These are phyloP conservation scores for Carposina sasakii DNA, from an alignment of 1,140 invertebrate genomes.

Conservation along the genomic window DNA sequence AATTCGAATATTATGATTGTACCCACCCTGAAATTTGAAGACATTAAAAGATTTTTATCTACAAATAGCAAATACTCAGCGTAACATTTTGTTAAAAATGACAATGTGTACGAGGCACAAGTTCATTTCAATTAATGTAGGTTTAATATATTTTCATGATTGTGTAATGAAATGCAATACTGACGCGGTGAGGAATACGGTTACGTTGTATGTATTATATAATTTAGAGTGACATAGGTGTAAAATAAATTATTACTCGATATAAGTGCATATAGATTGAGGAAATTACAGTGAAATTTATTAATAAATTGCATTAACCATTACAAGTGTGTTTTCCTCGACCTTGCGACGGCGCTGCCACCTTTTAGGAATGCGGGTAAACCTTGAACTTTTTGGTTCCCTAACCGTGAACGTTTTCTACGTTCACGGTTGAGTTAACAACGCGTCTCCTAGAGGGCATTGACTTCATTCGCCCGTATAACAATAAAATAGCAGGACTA, in stretches of 20 bases:
- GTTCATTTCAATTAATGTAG: constrained; percentile 32
- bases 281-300: constrained; percentile 68
- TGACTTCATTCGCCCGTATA: no score
- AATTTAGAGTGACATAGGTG: constrained; percentile 54
- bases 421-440: no score
- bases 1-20: no score
- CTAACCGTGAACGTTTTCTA: no score
- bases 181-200: constrained; percentile 39
- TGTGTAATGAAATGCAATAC: constrained; percentile 52
- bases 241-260: constrained; percentile 69
- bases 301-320: constrained; percentile 70
- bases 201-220: constrained; percentile 43
- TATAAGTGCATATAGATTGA: constrained; percentile 67
- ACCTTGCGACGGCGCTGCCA: no score
- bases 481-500: no score
- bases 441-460: no score
- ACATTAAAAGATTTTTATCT: neutral
- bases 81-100: constrained; percentile 17
- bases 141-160: constrained; percentile 55
- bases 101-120: constrained; percentile 26
- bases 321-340: constrained; percentile 32
- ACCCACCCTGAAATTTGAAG: no score
- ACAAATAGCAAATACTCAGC: no score
- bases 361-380: no score
- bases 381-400: no score